phyloP scores from a whole-genome alignment of 2,113 vertebrate species.

The Bostrychus sinensis region DNA sequence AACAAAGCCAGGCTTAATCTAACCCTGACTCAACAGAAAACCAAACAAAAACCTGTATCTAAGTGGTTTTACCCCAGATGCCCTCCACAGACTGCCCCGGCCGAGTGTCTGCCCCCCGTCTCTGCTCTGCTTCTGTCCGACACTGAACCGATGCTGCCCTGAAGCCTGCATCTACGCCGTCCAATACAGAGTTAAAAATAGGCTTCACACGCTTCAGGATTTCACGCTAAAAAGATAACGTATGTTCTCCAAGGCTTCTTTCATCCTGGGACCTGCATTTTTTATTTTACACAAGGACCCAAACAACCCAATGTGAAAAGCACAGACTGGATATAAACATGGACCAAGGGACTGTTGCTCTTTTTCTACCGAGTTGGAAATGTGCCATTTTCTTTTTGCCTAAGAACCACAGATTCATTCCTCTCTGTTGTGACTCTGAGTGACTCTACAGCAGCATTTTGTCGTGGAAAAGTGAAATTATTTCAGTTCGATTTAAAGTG shows the following conservation, averaged over 20 bases:
- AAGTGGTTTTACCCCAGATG: background rate
- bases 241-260: background rate
- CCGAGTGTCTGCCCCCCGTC: too few species aligned
- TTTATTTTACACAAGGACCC: background rate
- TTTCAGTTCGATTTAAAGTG: too few species aligned
- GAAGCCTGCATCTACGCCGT: constrained; percentile 11
- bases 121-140: constrained; percentile 9
- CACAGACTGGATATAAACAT: background rate
- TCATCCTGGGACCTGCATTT: background rate
- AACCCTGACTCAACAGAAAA: constrained; percentile 58
- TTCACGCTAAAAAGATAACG: too few species aligned
- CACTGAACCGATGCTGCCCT: constrained; percentile 11
- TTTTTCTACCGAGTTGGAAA: background rate
- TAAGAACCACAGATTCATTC: too few species aligned
- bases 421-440: background rate
- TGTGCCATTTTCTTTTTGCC: too few species aligned
- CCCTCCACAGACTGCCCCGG: background rate
- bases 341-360: background rate
- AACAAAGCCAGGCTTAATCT: background rate
- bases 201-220: background rate
- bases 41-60: constrained; percentile 25
- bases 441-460: too few species aligned
- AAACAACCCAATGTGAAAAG: background rate
- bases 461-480: too few species aligned
- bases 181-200: background rate